Evolutionary conservation across 2,797 vertebrate species (phyloP).

Genomic region (Tapera naevia): DNA sequence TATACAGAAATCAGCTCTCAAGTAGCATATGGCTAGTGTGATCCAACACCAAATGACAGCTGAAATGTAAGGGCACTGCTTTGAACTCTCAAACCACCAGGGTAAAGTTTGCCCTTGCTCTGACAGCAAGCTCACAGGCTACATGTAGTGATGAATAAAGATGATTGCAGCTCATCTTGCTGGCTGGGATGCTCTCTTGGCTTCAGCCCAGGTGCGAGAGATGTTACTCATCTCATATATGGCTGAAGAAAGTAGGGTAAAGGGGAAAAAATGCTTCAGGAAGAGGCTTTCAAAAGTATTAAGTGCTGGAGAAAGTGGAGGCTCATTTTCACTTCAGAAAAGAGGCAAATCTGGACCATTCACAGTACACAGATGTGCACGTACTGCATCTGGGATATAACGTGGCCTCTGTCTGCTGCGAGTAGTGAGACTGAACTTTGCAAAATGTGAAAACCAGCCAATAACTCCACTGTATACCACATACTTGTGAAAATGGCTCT

Average conservation of each 20-base stretch:
- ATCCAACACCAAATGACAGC: neutral
- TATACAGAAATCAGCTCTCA: neutral
- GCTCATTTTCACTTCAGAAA: neutral
- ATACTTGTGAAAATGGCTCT: constrained; percentile 3
- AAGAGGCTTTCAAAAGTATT: neutral
- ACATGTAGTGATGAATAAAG: neutral
- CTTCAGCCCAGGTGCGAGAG: neutral
- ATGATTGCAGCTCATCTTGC: neutral
- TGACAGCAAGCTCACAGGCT: neutral
- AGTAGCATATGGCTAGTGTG: neutral
- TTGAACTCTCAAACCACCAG: neutral
- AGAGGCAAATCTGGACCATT: neutral
- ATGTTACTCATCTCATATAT: neutral
- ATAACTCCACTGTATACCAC: neutral
- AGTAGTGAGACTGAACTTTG: neutral
- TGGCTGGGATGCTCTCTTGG: neutral
- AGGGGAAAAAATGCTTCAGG: neutral
- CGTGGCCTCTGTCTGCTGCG: neutral
- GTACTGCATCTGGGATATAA: neutral
- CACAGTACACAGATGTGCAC: neutral
- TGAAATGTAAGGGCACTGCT: neutral
- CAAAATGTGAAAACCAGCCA: neutral
- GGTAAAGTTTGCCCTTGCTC: neutral
- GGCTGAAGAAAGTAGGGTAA: neutral
- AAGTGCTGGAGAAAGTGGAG: neutral